These are phyloP conservation scores for Tethea ocularis DNA, from an alignment of 2,888 invertebrate species.

Conservation along the genomic window DNA sequence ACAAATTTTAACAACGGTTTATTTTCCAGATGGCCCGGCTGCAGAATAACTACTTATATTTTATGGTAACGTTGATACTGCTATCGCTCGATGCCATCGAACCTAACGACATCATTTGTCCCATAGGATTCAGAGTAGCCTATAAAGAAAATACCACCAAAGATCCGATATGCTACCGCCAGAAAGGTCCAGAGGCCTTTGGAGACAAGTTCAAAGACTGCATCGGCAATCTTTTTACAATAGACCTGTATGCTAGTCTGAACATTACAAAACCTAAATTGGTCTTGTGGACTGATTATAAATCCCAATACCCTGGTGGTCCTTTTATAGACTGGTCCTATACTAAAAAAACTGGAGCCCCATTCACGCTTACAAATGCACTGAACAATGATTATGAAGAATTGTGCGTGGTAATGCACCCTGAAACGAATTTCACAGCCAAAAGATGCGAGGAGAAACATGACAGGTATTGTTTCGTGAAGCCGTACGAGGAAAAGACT, in stretches of 20 bases:
- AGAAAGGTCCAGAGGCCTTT: conserved; percentile 68
- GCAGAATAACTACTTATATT: conserved; percentile 33
- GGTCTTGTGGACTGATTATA: conserved; percentile 74
- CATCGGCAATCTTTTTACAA: conserved; percentile 63
- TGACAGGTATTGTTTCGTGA: conserved; percentile 70
- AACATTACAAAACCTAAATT: conserved; percentile 48
- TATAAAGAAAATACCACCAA: conserved; percentile 40
- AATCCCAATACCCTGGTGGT: conserved; percentile 68
- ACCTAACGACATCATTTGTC: conserved; percentile 46
- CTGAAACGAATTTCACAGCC: conserved; percentile 56
- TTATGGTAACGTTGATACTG: conserved; percentile 36
- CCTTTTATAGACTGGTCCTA: conserved; percentile 71
- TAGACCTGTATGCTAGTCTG: conserved; percentile 53
- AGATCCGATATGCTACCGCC: conserved; percentile 60
- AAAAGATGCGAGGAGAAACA: conserved; percentile 62
- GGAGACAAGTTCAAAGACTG: conserved; percentile 66
- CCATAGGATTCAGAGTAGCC: conserved; percentile 64
- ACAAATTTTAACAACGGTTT: conserved; percentile 20
- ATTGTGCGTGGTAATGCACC: conserved; percentile 63
- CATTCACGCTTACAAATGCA: no score
- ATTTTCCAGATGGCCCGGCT: conserved; percentile 59
- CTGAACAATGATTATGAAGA: conserved; percentile 58
- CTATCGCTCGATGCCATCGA: conserved; percentile 34
- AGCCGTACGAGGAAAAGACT: conserved; percentile 52
- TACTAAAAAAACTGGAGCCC: conserved; percentile 52